Percentiles rank a stretch among this genome's conserved stretches.
Conservation (phyloP, 1,140 invertebrate species). For the Eurosta solidaginis region DNA sequence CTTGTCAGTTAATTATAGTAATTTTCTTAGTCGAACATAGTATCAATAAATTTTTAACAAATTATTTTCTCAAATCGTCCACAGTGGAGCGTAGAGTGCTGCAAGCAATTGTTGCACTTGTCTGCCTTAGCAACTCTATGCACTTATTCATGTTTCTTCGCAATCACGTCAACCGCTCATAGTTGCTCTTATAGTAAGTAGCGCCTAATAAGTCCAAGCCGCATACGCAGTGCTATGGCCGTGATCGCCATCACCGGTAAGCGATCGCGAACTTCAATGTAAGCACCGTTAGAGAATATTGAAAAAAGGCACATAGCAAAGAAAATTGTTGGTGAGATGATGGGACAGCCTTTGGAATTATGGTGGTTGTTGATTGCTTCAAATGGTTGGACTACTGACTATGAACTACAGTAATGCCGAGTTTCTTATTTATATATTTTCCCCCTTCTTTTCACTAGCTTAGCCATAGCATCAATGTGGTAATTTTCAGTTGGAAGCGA, state of each 20-base stretch:
- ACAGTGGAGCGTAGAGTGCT: not conserved
- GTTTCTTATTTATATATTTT: not conserved
- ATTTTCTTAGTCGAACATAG: no score
- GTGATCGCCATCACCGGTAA: not conserved
- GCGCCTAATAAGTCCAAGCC: conserved; percentile 12
- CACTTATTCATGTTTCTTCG: not conserved
- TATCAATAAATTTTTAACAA: not conserved
- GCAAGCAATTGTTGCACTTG: not conserved
- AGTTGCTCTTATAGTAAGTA: not conserved
- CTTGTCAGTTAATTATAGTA: no score
- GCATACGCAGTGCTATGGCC: not conserved
- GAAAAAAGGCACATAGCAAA: not conserved
- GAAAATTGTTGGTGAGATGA: not conserved
- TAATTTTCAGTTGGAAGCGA: conserved; percentile 17
- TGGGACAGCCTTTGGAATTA: not conserved
- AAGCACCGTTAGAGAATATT: conserved; percentile 32
- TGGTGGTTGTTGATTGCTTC: not conserved
- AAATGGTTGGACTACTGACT: not conserved
- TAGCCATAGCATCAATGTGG: not conserved
- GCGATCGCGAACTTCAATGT: not conserved
- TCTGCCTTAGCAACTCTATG: not conserved
- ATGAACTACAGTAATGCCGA: not conserved
- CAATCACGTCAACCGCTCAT: conserved; percentile 2
- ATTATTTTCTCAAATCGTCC: not conserved
- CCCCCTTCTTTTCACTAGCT: not conserved